These are phyloP conservation scores for Myripristis murdjan DNA, from an alignment of 2,797 vertebrate genomes.

Conservation along the genomic window DNA sequence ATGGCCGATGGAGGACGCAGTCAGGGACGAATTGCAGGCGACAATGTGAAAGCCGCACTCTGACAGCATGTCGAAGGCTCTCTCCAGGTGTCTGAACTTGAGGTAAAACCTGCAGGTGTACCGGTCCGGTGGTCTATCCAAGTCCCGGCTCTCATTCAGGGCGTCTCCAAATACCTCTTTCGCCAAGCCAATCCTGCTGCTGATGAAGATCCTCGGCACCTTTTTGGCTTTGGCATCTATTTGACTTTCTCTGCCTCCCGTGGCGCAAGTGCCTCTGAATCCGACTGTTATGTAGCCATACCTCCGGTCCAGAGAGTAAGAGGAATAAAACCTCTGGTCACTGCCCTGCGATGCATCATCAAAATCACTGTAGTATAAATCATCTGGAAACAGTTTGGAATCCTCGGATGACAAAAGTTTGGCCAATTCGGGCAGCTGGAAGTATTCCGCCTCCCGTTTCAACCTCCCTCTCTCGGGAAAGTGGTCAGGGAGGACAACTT, in stretches of 20 bases:
- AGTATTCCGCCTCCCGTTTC: conserved; percentile 97
- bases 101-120: conserved; percentile 98
- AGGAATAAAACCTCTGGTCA: conserved; percentile 91
- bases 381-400: conserved; percentile 90
- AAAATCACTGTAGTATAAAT: conserved; percentile 91
- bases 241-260: conserved; percentile 91
- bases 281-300: conserved; percentile 98
- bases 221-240: conserved; percentile 92
- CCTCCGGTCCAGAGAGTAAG: conserved; percentile 90
- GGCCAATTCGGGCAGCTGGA: conserved; percentile 94
- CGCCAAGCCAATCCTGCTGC: conserved; percentile 94
- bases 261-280: conserved; percentile 90
- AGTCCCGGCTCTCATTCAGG: conserved; percentile 95
- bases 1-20: conserved; percentile 91
- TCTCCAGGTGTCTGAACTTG: conserved; percentile 95
- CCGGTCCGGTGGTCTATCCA: conserved; percentile 92
- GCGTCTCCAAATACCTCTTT: conserved; percentile 98
- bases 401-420: conserved; percentile 93
- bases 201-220: conserved; percentile 95
- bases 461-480: conserved; percentile 97
- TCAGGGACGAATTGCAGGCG: conserved; percentile 97
- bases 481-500: conserved; percentile 97
- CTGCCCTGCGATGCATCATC: conserved; percentile 95
- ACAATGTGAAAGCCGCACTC: conserved; percentile 98
- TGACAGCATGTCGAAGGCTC: conserved; percentile 98